These are phyloP conservation scores for Trididemnum nubilum DNA, from an alignment of 23 tunicate genomes.

Conservation along the genomic window DNA sequence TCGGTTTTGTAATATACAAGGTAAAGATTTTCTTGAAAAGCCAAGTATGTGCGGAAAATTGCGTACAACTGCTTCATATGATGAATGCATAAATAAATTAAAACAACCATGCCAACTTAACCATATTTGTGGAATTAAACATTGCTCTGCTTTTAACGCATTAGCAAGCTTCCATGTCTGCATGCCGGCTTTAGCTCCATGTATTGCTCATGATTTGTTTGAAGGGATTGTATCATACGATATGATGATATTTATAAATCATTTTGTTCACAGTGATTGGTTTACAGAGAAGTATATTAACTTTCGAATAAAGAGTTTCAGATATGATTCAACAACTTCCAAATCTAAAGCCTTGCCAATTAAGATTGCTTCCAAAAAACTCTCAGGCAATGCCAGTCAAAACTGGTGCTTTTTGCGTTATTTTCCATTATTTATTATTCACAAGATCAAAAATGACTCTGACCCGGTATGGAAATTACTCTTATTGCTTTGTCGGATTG, in stretches of 20 bases:
- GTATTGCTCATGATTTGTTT: constrained; percentile 11
- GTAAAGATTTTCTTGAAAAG: neutral
- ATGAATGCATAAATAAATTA: neutral
- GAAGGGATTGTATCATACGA: constrained; percentile 8
- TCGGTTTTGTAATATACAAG: neutral
- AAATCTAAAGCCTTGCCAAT: neutral
- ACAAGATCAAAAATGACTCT: constrained; percentile 1
- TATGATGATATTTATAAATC: neutral
- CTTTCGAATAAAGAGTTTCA: neutral
- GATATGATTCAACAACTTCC: neutral
- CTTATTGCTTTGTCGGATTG: neutral
- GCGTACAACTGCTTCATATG: constrained; percentile 14
- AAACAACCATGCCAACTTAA: neutral
- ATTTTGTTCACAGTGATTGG: neutral
- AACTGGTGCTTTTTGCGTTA: constrained; percentile 28
- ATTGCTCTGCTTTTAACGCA: neutral
- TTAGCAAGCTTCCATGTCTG: constrained; percentile 1
- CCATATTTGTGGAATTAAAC: neutral
- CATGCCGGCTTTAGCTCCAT: constrained; percentile 5
- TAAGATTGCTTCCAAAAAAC: neutral
- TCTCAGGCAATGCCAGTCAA: constrained; percentile 8
- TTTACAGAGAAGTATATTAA: neutral
- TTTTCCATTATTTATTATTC: neutral
- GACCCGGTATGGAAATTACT: constrained; percentile 14
- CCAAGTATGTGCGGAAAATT: neutral